phyloP scores from a whole-genome alignment of 2,888 invertebrate species.

The Cheilosia soror region DNA sequence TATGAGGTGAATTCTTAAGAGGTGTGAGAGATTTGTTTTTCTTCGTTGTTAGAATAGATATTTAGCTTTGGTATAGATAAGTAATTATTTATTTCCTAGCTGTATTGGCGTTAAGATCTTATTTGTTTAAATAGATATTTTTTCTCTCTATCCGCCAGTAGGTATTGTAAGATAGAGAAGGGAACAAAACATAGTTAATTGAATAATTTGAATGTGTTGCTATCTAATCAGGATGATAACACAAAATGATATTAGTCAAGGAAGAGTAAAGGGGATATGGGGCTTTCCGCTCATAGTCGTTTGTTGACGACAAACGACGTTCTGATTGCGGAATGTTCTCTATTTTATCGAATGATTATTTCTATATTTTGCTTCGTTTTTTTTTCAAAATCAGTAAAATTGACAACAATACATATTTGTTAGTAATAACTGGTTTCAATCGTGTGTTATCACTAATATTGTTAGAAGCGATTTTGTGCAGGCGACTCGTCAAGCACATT shows the following conservation, averaged over 20 bases:
- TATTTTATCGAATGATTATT: constrained; percentile 31
- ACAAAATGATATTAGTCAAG: constrained; percentile 43
- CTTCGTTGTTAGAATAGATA: neutral
- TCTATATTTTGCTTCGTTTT: neutral
- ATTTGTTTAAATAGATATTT: neutral
- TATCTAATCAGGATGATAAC: constrained; percentile 69
- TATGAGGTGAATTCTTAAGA: constrained; percentile 26
- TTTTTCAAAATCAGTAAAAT: neutral
- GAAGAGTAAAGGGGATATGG: constrained; percentile 12
- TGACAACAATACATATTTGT: constrained; percentile 17
- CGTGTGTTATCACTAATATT: constrained; percentile 35
- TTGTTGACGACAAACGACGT: neutral
- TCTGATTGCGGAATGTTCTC: constrained; percentile 10
- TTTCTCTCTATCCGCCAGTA: neutral
- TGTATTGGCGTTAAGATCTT: constrained; percentile 18
- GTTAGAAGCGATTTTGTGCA: constrained; percentile 27
- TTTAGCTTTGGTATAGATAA: constrained; percentile 4
- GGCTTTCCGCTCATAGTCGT: constrained; percentile 12
- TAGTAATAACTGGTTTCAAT: constrained; percentile 49
- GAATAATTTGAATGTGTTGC: constrained; percentile 68
- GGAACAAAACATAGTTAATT: constrained; percentile 61
- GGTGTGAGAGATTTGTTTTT: constrained; percentile 16
- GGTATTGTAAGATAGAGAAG: constrained; percentile 12
- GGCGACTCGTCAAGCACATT: constrained; percentile 18
- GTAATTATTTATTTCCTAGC: constrained; percentile 1